A percentile compares a stretch with the other conserved stretches of the same genome.
Evolutionary conservation across 2,113 vertebrate species (phyloP).

Genomic region (Ammodytes marinus): DNA sequence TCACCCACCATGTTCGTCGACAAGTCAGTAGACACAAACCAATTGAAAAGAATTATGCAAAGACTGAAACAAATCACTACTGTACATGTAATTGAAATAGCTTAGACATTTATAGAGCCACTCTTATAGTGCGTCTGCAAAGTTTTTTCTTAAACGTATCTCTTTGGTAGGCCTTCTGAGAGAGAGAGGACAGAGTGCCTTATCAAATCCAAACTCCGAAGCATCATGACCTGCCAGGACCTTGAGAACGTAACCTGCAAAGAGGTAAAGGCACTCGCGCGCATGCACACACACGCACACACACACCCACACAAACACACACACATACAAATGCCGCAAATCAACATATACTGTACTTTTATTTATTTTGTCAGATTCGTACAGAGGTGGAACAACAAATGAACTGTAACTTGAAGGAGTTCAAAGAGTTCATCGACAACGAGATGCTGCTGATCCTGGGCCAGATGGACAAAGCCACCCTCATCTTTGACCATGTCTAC

Average conservation of each 20-base stretch:
- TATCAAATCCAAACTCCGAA: conserved; percentile 95
- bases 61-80: neutral
- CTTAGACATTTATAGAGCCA: neutral
- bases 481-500: conserved; percentile 97
- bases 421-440: conserved; percentile 98
- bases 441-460: conserved; percentile 98
- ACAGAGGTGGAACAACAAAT: conserved; percentile 95
- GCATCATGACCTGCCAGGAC: conserved; percentile 97
- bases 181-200: conserved; percentile 93
- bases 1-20: conserved; percentile 94
- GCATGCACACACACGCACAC: neutral
- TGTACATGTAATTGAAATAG: neutral
- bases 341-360: neutral
- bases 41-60: neutral
- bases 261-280: conserved; percentile 85
- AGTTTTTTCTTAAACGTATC: neutral
- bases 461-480: conserved; percentile 98
- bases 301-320: neutral
- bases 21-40: conserved; percentile 86
- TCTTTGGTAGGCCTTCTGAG: conserved; percentile 90
- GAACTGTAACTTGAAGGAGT: conserved; percentile 97
- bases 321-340: neutral
- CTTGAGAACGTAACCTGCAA: conserved; percentile 98
- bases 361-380: conserved; percentile 72
- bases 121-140: neutral